Conservation (phyloP, 2,888 invertebrate species). For the Brachylomia viminalis region DNA sequence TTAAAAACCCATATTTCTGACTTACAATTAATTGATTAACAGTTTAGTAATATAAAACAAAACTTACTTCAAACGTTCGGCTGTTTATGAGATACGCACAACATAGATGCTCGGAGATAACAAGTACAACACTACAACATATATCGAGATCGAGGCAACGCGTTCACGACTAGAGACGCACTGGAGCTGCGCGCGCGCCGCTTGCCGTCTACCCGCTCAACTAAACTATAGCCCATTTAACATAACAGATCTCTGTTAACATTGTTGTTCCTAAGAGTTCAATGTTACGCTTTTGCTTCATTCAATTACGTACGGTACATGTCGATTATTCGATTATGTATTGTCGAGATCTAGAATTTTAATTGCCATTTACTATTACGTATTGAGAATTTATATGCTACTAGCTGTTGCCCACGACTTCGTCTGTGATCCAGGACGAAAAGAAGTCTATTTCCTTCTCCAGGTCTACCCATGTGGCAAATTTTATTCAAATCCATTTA, state of each 20-base stretch:
- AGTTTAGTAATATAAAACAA: conserved; percentile 21
- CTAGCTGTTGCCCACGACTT: too few species aligned
- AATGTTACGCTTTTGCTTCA: conserved; percentile 65
- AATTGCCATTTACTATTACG: conserved; percentile 17
- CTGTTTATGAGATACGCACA: conserved; percentile 64
- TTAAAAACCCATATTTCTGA: not conserved
- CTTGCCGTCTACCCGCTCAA: conserved; percentile 46
- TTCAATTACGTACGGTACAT: conserved; percentile 47
- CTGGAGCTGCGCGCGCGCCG: conserved; percentile 64
- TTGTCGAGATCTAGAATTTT: conserved; percentile 27
- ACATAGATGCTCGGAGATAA: conserved; percentile 66
- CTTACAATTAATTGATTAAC: not conserved
- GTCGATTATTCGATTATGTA: conserved; percentile 47
- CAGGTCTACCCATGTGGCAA: too few species aligned
- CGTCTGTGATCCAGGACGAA: too few species aligned
- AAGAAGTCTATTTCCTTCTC: too few species aligned
- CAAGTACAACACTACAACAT: conserved; percentile 55
- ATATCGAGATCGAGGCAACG: conserved; percentile 67
- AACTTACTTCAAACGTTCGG: conserved; percentile 70
- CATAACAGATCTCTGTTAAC: conserved; percentile 62
- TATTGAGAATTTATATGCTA: not conserved
- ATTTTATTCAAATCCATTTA: too few species aligned
- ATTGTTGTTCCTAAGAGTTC: conserved; percentile 62
- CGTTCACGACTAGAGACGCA: conserved; percentile 70
- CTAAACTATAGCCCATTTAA: conserved; percentile 60